Percentiles rank a stretch among this genome's conserved stretches.
Evolutionary conservation across 2,113 vertebrate species (phyloP).

Genomic region (Neopipo cinnamomea): DNA sequence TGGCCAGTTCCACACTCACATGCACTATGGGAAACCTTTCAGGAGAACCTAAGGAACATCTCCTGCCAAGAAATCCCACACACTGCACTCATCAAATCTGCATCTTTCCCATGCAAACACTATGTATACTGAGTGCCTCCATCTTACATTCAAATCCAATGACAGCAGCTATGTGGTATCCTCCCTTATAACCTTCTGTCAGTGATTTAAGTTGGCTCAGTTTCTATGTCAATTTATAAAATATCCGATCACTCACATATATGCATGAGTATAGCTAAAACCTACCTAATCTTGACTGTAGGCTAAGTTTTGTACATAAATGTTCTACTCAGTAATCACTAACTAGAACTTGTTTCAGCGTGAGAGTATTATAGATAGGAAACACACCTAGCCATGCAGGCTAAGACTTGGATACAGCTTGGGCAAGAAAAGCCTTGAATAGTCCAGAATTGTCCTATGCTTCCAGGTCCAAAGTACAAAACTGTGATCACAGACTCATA

Average conservation of each 20-base stretch:
- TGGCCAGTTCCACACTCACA: neutral
- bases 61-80: neutral
- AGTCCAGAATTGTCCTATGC: neutral
- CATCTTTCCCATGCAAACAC: neutral
- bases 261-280: neutral
- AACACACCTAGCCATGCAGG: neutral
- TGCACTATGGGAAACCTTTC: neutral
- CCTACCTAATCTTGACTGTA: neutral
- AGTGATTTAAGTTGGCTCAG: neutral
- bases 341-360: neutral
- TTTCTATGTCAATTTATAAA: neutral
- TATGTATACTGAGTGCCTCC: fast-evolving
- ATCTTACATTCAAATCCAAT: neutral
- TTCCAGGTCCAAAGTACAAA: neutral
- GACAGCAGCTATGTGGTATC: neutral
- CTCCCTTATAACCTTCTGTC: neutral
- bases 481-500: neutral
- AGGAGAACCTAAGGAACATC: neutral
- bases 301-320: neutral
- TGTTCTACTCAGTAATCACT: neutral
- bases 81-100: fast-evolving
- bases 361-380: fast-evolving
- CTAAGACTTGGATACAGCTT: neutral
- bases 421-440: neutral
- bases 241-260: neutral